Base-by-base conservation (phyloP, 2,888 invertebrate species). In the Morpho achilles region DNA sequence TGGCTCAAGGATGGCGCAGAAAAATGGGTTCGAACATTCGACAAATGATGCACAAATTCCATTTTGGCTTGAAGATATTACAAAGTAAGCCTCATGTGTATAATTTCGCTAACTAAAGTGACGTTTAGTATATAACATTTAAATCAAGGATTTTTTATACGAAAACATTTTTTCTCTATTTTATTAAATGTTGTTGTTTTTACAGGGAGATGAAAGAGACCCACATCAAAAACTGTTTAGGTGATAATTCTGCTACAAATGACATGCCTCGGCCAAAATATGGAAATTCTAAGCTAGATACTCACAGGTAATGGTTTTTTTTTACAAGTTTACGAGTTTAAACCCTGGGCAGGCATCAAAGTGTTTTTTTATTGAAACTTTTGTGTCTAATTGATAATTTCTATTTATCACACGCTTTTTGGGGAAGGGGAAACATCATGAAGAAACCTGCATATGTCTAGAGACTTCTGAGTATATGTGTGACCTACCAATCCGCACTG, bases 151-250 rank as follows among this genome's bases (percentile, higher is more conserved):
- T 43, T 58, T 16, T 43, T 9, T 43, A 7, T 43, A 43, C 8
- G 2, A 43, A 3, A 43, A 43, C n/a, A 43, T 4, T 9, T 43
- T 9, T 43, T 8, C 2, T 8, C 5, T 8, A 43, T 9, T 43
- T 3, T 3, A 43, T 43, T 7, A 43, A 43, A 7, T 43, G 43
- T 32, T 32, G 44, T 44, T 39, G 9, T 10, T 10, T 44, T 50
- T 48, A n/a, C 71, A 90, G 89, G 74, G 84, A 87, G 79, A 82
- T 89, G 76, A 88, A 88, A 77, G 84, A 88, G 67, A 85, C 87
- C 8, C 86, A 84, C 62, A 86, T 89, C 58, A 75, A 69, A 64
- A 80, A 77, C 55, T 74, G 67, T 53, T 76, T 69, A 58, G 70
- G 48, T 77, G 75, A 69, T 64, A 68, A 44, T 32, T 50, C 46